Evolutionary conservation across 1,140 invertebrate genomes (phyloP), one percentile per base, ranked within the genome.

Genomic region (Ylistrum balloti): DNA sequence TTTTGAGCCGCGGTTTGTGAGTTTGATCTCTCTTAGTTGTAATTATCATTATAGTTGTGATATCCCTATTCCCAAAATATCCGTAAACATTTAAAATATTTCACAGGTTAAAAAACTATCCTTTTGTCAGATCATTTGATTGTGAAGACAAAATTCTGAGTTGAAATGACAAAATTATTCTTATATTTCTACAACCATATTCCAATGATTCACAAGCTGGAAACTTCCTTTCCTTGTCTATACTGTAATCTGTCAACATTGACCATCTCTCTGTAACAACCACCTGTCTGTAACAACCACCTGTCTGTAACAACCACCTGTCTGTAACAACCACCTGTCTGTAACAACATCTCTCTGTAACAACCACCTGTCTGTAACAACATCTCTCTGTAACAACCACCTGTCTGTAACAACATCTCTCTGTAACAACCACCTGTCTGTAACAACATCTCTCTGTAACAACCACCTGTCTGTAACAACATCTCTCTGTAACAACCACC

Each of bases 271-370:
- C 56, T 74, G 28, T 74, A 74, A 17, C 56, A 28, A 74, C 56
- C 22, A 74, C 56, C 56, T 74, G 56, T 74, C 56, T 28, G 28
- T 74, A 74, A n/a, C 56, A 28, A 74, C 56, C n/a, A 74, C 56
- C 56, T 74, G 56, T 74, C 56, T 74, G 28, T 74, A 74, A n/a
- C 56, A 28, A 74, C 56, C 1, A 74, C 56, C 56, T 74, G 56
- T n/a, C 56, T 74, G 17, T 74, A 74, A 74, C 56, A 28, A 74
- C 41, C 17, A 45, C 41, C 41, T 17, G 56, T 45, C 41, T 13
- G 1, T 45, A 45, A 13, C 41, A 1, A 45, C 41, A 9, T 45
- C 41, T 13, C 10, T 13, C 10, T 45, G 1, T 45, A 13, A 13
- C 41, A 15, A 45, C 41, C 20, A 45, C 41, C 41, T 45, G 41